Conservation (phyloP, 2,113 vertebrate species). For the Caranx melampygus region DNA sequence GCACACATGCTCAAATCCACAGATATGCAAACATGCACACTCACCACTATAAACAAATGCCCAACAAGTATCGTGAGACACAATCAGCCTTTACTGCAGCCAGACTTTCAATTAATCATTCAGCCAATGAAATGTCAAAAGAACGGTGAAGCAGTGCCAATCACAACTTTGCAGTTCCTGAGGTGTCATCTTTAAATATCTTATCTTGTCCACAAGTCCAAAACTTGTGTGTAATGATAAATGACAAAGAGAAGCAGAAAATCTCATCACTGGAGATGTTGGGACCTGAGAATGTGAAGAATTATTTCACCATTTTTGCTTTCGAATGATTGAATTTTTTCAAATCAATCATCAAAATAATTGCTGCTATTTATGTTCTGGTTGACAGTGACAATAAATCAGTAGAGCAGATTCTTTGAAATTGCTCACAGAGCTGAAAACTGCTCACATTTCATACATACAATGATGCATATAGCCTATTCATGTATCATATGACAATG, state of each 20-base stretch:
- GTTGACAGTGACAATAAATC: not conserved
- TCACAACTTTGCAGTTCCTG: not conserved
- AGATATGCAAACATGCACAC: not conserved
- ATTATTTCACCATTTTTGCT: not conserved
- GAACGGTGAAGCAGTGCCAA: not conserved
- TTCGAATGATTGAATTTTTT: not conserved
- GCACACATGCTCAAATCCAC: not conserved
- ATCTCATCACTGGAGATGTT: not conserved
- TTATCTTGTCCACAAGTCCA: not conserved
- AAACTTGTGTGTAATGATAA: not conserved
- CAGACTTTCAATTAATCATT: not conserved
- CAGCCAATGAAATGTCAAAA: not conserved
- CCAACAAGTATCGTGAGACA: slow-evolving; percentile 1
- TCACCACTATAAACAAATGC: not conserved
- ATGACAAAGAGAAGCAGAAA: not conserved
- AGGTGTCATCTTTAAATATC: not conserved
- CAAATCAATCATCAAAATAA: not conserved
- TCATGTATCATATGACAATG: too few relatives aligned
- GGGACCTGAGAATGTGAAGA: not conserved
- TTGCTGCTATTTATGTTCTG: not conserved
- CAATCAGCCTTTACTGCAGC: not conserved
- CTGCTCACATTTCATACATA: too few relatives aligned
- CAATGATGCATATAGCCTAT: too few relatives aligned
- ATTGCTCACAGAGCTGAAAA: too few relatives aligned
- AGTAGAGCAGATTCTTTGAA: too few relatives aligned